Conservation (phyloP, 2,888 invertebrate genomes). For the Bruchidius siliquastri region DNA sequence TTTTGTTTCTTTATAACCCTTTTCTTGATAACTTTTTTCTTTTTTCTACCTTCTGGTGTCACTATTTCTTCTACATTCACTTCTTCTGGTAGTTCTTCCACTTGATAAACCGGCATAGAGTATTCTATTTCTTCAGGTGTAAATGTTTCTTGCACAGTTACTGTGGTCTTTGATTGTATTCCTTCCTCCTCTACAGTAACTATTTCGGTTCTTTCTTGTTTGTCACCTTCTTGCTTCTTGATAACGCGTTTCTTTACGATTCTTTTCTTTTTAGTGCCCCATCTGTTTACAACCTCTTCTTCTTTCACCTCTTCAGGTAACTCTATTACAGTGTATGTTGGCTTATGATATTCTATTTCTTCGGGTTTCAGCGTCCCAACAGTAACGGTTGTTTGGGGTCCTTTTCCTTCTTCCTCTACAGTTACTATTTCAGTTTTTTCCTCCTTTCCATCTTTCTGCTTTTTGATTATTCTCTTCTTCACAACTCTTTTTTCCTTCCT, state of each 20-base stretch:
- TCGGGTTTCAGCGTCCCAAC: constrained; percentile 39
- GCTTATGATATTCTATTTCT: constrained; percentile 14
- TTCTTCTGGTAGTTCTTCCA: constrained; percentile 32
- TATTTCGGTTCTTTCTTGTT: constrained; percentile 38
- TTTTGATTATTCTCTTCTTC: constrained; percentile 30
- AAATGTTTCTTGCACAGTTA: constrained; percentile 31
- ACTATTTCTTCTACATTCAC: constrained; percentile 32
- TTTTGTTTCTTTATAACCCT: constrained; percentile 49
- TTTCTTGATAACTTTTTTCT: constrained; percentile 29
- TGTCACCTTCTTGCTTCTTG: constrained; percentile 44
- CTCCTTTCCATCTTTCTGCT: constrained; percentile 32
- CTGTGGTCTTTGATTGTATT: constrained; percentile 43
- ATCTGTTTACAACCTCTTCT: constrained; percentile 37
- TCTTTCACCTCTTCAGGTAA: constrained; percentile 13
- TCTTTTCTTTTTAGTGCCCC: constrained; percentile 44
- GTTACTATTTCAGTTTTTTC: constrained; percentile 39
- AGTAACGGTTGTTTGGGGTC: constrained; percentile 29
- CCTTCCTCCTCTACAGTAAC: constrained; percentile 41
- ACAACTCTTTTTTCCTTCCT: constrained; percentile 61
- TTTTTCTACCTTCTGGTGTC: constrained; percentile 41
- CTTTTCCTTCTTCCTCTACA: constrained; percentile 36
- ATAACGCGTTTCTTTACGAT: constrained; percentile 43
- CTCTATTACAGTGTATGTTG: constrained; percentile 24
- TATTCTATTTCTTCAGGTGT: constrained; percentile 18
- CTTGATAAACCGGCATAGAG: constrained; percentile 11